Base-by-base conservation (phyloP, 1,140 invertebrate species). In the Rhysida immarginata region DNA sequence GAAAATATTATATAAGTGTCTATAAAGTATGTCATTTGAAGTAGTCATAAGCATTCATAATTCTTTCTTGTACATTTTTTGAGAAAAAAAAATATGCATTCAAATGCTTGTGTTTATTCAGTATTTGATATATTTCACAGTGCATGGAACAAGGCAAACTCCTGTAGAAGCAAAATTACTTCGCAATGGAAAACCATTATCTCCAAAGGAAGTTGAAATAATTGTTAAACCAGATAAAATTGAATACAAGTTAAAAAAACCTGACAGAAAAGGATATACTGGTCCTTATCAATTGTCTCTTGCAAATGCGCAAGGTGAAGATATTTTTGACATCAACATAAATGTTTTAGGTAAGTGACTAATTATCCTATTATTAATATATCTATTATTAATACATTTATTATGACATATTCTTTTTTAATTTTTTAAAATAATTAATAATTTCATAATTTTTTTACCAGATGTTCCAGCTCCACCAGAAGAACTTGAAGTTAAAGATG, bases 231-330 rank as follows among this genome's bases (percentile, higher is more conserved):
- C 91, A 61, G 89, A 93, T 58, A 90, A 91, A 68, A 77, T 93
- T 23, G 80, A 82, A 1, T 90, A 87, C 66, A 94, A 87, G 68
- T 80, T 93, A 60, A 92, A 92, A 64, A 94, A 93, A 70, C 88
- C 90, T 1, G 75, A 79, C 0, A 75, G 87, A 46, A 84, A 85
- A 51, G 66, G 60, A 20, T 77, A 80, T 57, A 82, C 83, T 44
- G 90, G 89, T 16, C 78, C 79, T 63, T 94, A 92, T 67, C 82
- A 89, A 70, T 81, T 95, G 21, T 88, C 87, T 70, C 72, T 95
- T 25, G 78, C 79, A 2, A 95, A 95, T 66, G 81, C 76, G 23
- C 88, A 91, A 67, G 91, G 90, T 48, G 87, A 91, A 72, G 86
- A 86, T 67, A 75, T 81, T 2, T 83, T 87, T 63, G 82, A 88